Evolutionary conservation across 2,888 invertebrate genomes (phyloP), one percentile per base, ranked within the genome.

Genomic region (Agonopterix arenella): DNA sequence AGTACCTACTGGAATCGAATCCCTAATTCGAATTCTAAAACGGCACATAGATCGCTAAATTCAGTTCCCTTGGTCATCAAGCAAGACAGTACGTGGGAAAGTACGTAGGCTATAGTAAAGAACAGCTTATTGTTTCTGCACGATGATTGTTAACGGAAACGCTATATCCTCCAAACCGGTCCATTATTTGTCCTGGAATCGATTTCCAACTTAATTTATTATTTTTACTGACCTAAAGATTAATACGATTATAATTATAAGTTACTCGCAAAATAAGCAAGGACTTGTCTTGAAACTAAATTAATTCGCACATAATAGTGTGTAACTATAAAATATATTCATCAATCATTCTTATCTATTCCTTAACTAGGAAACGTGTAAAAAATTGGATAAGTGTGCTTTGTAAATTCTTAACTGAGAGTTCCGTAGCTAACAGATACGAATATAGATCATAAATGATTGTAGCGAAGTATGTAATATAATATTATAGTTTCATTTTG

Each of bases 111-210:
- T 59, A 41, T 28, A n/a, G 36, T 65, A 60, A 65, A 61, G 55
- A 55, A 47, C 58, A 64, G 62, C 62, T 66, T 68, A 77, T 78
- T 80, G 77, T 82, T 74, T 68, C 5, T 62, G 66, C 61, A 58
- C 55, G 61, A 68, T 77, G 81, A 85, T 86, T 79, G 71, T 84
- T 83, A 72, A 83, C 83, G 86, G 88, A 86, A 84, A 73, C 70
- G 53, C 62, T 58, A 68, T 72, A 74, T 70, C 71, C 68, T 58
- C 3, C 68, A 59, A 69, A 69, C 69, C 70, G 63, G 61, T 76
- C 73, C 76, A 78, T 80, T 79, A 64, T 71, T 74, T 76, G 80
- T 80, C 50, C 52, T 42, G 52, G 55, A 62, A 60, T 60, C 56
- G 52, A 61, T 60, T 62, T 51, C 52, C 51, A 46, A 54, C 59